phyloP scores from a whole-genome alignment of 2,797 vertebrate genomes.

The Alca torda region DNA sequence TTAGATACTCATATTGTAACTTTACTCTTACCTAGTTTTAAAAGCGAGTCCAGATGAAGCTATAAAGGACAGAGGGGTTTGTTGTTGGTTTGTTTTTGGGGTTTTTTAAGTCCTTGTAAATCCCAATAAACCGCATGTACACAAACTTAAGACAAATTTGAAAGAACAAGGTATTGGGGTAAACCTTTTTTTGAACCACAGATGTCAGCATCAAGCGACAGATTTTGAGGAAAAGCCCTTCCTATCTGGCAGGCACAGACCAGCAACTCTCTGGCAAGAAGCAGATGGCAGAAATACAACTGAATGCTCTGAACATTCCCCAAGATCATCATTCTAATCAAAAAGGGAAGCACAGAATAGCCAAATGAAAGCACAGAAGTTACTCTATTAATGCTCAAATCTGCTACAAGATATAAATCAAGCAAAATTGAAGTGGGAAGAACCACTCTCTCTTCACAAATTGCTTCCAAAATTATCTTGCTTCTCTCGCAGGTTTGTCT shows the following conservation, averaged over 20 bases:
- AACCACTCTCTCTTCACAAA: not conserved
- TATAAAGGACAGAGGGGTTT: not conserved
- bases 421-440: not conserved
- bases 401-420: not conserved
- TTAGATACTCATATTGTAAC: not conserved
- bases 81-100: not conserved
- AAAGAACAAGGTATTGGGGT: not conserved
- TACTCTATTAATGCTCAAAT: not conserved
- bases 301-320: not conserved
- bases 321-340: not conserved
- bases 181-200: not conserved
- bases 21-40: not conserved
- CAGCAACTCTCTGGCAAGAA: not conserved
- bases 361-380: not conserved
- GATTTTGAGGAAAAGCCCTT: not conserved
- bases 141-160: not conserved
- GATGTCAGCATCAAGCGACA: not conserved
- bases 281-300: not conserved
- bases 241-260: not conserved
- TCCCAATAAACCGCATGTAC: rapidly evolving
- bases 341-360: not conserved
- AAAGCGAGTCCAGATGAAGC: not conserved
- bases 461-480: not conserved
- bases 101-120: not conserved
- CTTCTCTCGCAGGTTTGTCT: not conserved